Conservation (phyloP, 2,113 vertebrate species). For the Accipiter cooperii region DNA sequence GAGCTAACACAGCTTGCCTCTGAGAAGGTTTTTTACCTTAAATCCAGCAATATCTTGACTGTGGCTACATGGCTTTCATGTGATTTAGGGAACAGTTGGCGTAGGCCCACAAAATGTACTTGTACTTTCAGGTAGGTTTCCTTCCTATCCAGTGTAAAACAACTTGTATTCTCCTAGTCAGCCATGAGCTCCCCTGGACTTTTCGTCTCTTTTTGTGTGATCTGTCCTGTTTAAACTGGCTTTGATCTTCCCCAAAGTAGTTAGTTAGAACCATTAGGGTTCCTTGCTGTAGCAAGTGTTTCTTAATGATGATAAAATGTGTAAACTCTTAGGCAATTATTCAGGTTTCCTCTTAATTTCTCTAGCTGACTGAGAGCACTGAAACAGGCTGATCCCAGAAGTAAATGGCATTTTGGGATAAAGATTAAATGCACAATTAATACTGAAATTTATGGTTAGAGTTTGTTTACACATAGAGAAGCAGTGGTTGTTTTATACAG, state of each 20-base stretch:
- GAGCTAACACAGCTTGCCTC: not conserved
- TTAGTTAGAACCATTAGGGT: not conserved
- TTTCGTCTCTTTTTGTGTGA: not conserved
- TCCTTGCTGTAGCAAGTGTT: not conserved
- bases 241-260: not conserved
- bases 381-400: not conserved
- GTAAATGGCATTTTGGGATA: not conserved
- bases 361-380: not conserved
- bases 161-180: not conserved
- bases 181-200: not conserved
- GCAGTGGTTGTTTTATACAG: not conserved
- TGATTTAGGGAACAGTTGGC: not conserved
- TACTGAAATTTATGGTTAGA: not conserved
- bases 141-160: not conserved
- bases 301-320: constrained; percentile 15
- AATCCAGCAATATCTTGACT: not conserved
- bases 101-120: not conserved
- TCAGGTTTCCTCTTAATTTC: not conserved
- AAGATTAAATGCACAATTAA: not conserved
- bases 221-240: not conserved
- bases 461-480: not conserved
- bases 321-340: not conserved
- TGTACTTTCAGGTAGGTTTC: not conserved
- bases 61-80: fast-evolving
- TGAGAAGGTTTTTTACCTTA: not conserved